These are phyloP conservation scores for Psilopsiagon aymara DNA, from an alignment of 2,113 vertebrate genomes.

Conservation along the genomic window DNA sequence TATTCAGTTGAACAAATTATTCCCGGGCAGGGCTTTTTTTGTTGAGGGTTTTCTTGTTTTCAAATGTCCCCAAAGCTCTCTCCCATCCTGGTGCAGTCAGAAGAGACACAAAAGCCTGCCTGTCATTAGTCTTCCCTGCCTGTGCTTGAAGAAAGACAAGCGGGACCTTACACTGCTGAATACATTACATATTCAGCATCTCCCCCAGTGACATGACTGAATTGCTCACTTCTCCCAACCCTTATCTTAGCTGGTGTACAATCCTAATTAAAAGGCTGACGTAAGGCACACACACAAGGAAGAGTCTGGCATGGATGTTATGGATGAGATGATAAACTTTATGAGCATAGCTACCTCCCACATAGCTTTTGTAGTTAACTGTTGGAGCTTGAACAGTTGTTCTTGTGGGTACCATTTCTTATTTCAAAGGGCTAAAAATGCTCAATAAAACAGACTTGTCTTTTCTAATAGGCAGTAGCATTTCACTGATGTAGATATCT, in stretches of 20 bases:
- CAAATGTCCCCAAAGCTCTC: not conserved
- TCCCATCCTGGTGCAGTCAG: slow-evolving; percentile 33
- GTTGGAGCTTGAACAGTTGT: slow-evolving; percentile 1
- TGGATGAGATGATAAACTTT: slow-evolving; percentile 64
- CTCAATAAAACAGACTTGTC: not conserved
- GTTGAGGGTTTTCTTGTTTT: not conserved
- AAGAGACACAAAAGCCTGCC: slow-evolving; percentile 69
- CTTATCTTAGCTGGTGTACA: slow-evolving; percentile 32
- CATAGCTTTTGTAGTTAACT: slow-evolving; percentile 49
- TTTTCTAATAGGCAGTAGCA: not conserved
- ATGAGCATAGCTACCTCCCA: slow-evolving; percentile 46
- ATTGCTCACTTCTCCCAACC: not conserved
- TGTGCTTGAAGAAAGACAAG: slow-evolving; percentile 41
- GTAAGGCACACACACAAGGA: slow-evolving; percentile 27
- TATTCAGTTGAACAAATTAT: slow-evolving; percentile 82
- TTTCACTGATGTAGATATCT: slow-evolving; percentile 31
- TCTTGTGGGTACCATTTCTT: not conserved
- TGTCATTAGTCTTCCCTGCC: slow-evolving; percentile 52
- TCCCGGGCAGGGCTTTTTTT: slow-evolving; percentile 3
- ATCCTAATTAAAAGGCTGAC: slow-evolving; percentile 53
- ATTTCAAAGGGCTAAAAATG: not conserved
- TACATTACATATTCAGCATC: not conserved
- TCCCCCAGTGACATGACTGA: not conserved
- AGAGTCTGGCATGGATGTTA: slow-evolving; percentile 40
- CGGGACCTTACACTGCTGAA: slow-evolving; percentile 16